Conservation (phyloP, 2,888 invertebrate genomes). For the Nomada flava region DNA sequence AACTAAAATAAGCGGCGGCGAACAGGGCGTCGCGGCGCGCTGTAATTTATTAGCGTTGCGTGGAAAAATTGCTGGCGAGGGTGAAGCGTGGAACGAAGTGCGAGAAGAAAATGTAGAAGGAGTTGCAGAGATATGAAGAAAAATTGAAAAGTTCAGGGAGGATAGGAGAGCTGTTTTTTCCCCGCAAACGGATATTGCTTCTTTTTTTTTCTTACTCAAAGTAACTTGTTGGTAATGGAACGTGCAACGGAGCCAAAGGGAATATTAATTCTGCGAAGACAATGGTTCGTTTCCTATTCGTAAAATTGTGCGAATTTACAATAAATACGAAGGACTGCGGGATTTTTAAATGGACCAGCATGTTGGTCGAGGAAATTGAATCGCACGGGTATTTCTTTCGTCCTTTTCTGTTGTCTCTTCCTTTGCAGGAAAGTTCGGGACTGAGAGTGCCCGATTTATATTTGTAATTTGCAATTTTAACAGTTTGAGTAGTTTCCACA, state of each 20-base stretch:
- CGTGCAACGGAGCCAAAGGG: too few relatives aligned
- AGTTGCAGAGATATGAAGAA: not conserved
- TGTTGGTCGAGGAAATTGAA: too few relatives aligned
- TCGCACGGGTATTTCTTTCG: too few relatives aligned
- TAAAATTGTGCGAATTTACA: too few relatives aligned
- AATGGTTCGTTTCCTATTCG: too few relatives aligned
- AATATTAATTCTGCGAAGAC: too few relatives aligned
- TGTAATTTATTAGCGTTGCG: conserved; percentile 35
- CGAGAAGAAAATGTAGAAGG: not conserved
- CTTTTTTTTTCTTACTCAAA: too few relatives aligned
- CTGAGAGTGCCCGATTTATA: not conserved
- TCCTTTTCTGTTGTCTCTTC: too few relatives aligned
- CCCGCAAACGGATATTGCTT: not conserved
- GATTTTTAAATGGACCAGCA: too few relatives aligned
- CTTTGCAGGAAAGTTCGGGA: too few relatives aligned
- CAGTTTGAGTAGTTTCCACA: not conserved
- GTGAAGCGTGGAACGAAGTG: not conserved
- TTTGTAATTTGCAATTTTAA: conserved; percentile 9
- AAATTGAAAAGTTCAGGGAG: not conserved
- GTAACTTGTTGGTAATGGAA: too few relatives aligned
- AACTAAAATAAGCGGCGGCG: conserved; percentile 37
- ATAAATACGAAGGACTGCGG: too few relatives aligned
- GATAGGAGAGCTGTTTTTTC: not conserved
- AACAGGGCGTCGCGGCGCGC: conserved; percentile 18
- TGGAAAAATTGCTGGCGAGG: conserved; percentile 8